phyloP scores from a whole-genome alignment of 2,797 vertebrate genomes.

The Kryptolebias ocellatus region DNA sequence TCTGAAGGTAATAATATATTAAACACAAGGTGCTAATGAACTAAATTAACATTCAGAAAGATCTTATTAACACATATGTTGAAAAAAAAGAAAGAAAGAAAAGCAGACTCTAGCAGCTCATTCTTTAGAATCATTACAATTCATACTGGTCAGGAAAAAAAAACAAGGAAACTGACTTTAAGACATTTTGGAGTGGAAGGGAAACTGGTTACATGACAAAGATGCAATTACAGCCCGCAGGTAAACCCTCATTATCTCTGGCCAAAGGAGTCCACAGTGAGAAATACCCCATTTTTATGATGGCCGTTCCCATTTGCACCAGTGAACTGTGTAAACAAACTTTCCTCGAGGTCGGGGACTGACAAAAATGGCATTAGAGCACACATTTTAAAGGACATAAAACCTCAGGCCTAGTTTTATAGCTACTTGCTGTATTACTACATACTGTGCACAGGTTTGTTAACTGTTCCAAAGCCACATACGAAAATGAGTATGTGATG shows the following conservation, averaged over 20 bases:
- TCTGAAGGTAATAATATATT: constrained; percentile 6
- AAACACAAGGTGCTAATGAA: constrained; percentile 24
- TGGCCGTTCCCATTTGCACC: constrained; percentile 65
- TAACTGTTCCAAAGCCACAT: constrained; percentile 29
- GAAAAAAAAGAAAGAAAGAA: constrained; percentile 11
- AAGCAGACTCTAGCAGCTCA: constrained; percentile 2
- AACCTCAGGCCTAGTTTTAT: constrained; percentile 66
- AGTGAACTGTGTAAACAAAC: constrained; percentile 72
- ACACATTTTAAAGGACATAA: constrained; percentile 69
- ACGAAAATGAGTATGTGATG: constrained; percentile 52
- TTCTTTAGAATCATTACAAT: constrained; percentile 11
- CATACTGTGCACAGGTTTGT: constrained; percentile 39
- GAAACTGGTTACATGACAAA: constrained; percentile 66
- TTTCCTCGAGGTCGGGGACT: constrained; percentile 57
- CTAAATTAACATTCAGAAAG: constrained; percentile 17
- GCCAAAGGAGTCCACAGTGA: constrained; percentile 54
- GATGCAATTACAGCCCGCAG: constrained; percentile 72
- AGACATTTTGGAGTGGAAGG: constrained; percentile 54
- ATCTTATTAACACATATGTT: constrained; percentile 26
- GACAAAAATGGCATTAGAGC: constrained; percentile 61
- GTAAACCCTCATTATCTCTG: constrained; percentile 65
- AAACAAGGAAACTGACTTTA: constrained; percentile 31
- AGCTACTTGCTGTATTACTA: constrained; percentile 45
- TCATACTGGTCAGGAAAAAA: constrained; percentile 18
- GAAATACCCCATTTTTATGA: constrained; percentile 60